phyloP scores from a whole-genome alignment of 2,888 invertebrate species.

The Syrista parreyssii region DNA sequence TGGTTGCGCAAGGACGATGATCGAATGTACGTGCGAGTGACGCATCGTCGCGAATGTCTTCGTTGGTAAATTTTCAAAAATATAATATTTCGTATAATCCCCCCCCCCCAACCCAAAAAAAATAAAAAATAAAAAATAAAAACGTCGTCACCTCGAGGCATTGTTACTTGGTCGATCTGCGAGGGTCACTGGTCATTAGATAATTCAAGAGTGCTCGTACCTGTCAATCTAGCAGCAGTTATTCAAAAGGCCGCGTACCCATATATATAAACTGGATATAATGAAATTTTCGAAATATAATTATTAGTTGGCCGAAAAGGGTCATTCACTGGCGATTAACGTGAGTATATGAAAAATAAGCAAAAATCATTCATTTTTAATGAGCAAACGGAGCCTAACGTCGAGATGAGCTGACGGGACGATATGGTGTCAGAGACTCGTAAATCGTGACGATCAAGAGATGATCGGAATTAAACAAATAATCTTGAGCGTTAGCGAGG shows the following conservation, averaged over 20 bases:
- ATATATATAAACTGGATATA: not conserved
- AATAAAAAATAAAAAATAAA: not conserved
- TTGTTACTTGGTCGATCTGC: not conserved
- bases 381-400: not conserved
- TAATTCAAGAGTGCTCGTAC: not conserved
- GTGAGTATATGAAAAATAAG: not conserved
- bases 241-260: not conserved
- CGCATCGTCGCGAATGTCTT: not conserved
- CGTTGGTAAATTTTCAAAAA: not conserved
- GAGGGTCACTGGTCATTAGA: not conserved
- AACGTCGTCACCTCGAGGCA: not conserved
- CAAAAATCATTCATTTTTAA: not conserved
- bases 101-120: no score
- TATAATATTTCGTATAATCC: not conserved
- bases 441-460: constrained; percentile 5
- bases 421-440: constrained; percentile 18
- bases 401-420: constrained; percentile 8
- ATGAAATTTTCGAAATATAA: not conserved
- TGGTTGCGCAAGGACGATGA: constrained; percentile 20
- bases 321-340: not conserved
- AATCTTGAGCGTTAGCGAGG: constrained; percentile 50
- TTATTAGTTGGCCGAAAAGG: not conserved
- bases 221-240: not conserved
- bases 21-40: not conserved
- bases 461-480: constrained; percentile 59